Evolutionary conservation across 2,113 vertebrate genomes (phyloP), one percentile per base, ranked within the genome.

Genomic region (Trichechus manatus): DNA sequence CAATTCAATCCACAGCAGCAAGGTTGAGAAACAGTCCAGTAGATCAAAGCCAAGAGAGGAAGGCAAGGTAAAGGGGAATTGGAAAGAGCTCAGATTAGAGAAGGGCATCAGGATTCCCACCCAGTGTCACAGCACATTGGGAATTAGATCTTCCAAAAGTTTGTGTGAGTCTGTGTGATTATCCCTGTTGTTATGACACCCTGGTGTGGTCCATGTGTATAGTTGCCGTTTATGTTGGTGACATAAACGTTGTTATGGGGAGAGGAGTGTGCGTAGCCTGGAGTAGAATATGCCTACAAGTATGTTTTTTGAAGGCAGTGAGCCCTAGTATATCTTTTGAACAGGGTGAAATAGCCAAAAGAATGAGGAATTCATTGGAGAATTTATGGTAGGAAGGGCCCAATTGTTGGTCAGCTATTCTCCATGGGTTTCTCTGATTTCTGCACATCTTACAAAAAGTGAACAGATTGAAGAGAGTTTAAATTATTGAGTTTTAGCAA

Each of bases 401-500:
- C 9, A 25, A 59, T 9, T 91, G n/a, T 66, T 64, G 31, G 29
- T 44, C 72, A 2, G 82, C 3, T 44, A 64, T 72, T 79, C 22
- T 78, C 14, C 61, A 10, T 66, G 63, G n/a, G 10, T 50, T 66
- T 74, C 4, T 89, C 61, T 79, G 15, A 74, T 87, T 53, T 83
- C 14, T 84, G 17, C 25, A 17, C 53, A n/a, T 79, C 8, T 89
- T 70, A 29, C 39, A 9, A 87, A 14, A 64, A 42, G 22, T 88
- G 68, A 95, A 78, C 23, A 87, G 47, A 74, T 39, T 27, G 59
- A 86, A 47, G 9, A 85, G 8, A 44, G 6, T 19, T 44, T 80
- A 85, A 78, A 87, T 91, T 91, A 22, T 31, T 92, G 22, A 47
- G 14, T 95, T 91, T 84, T 74, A 87, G 87, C 64, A 83, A 70